These are phyloP conservation scores for Spea hammondii DNA, from an alignment of 2,797 vertebrate species.

Conservation along the genomic window DNA sequence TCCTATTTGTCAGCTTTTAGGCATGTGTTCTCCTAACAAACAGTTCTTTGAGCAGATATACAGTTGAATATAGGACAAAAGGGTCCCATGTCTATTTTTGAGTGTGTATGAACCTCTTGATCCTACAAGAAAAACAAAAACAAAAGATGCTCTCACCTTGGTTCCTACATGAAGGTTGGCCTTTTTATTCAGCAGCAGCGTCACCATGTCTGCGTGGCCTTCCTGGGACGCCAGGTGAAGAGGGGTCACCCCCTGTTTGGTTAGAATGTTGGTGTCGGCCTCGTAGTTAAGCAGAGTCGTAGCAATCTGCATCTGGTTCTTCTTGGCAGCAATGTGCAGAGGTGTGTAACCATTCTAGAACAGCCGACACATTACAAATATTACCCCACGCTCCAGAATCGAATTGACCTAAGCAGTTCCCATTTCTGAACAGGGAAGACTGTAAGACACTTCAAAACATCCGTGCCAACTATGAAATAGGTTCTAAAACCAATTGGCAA, in stretches of 20 bases:
- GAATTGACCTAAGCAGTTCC: too few species aligned
- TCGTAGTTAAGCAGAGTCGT: constrained; percentile 83
- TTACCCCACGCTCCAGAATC: background rate
- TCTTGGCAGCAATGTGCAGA: constrained; percentile 96
- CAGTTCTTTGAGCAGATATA: too few species aligned
- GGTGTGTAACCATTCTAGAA: constrained; percentile 94
- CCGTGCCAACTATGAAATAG: too few species aligned
- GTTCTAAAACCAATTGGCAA: too few species aligned
- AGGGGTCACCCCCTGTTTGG: constrained; percentile 90
- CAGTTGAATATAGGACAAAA: too few species aligned
- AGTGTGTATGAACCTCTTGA: too few species aligned
- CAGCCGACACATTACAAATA: background rate
- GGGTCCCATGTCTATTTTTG: too few species aligned
- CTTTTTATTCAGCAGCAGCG: constrained; percentile 83
- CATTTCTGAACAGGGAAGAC: too few species aligned
- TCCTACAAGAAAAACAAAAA: background rate
- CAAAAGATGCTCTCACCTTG: constrained; percentile 75
- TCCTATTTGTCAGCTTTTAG: too few species aligned
- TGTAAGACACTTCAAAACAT: too few species aligned
- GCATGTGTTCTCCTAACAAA: too few species aligned
- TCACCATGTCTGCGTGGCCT: constrained; percentile 85
- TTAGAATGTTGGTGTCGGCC: constrained; percentile 87
- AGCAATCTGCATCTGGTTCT: constrained; percentile 97
- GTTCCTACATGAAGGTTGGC: constrained; percentile 81
- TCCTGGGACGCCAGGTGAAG: constrained; percentile 94